These are phyloP conservation scores for Agrochola litura DNA, from an alignment of 2,888 invertebrate species.

Conservation along the genomic window DNA sequence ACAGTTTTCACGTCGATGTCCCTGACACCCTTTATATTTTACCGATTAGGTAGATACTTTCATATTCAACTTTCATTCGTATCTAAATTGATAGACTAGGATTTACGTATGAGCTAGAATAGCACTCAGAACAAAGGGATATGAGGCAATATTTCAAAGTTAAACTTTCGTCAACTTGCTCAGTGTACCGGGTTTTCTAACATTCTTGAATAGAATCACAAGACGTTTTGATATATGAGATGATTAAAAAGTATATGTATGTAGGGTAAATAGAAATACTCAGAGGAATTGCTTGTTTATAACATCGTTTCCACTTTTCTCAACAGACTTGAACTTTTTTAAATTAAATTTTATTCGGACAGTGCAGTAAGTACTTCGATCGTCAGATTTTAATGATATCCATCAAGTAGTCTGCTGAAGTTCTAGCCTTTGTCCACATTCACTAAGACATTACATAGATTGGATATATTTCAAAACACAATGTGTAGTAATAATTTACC, in stretches of 20 bases:
- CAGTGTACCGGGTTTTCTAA: background rate
- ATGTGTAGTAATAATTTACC: constrained; percentile 51
- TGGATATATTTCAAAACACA: constrained; percentile 32
- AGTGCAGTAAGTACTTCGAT: background rate
- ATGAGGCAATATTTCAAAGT: constrained; percentile 23
- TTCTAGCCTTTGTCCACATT: constrained; percentile 7
- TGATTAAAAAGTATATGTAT: background rate
- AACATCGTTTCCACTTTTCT: no score
- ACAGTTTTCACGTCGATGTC: no score
- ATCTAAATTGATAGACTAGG: background rate
- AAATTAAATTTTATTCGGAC: no score
- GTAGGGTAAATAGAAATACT: background rate
- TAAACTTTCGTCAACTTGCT: constrained; percentile 11
- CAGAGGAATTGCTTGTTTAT: background rate
- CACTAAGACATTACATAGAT: constrained; percentile 9
- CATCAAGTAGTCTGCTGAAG: background rate
- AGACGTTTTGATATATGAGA: background rate
- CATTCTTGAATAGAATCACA: constrained; percentile 13
- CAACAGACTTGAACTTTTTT: background rate
- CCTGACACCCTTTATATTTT: no score
- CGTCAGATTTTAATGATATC: background rate
- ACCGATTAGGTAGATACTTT: background rate
- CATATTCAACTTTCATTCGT: background rate
- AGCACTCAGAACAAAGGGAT: background rate
- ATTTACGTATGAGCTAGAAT: constrained; percentile 11